Evolutionary conservation across 2,113 vertebrate genomes (phyloP), one percentile per base, ranked within the genome.

Genomic region (Xyrauchen texanus): DNA sequence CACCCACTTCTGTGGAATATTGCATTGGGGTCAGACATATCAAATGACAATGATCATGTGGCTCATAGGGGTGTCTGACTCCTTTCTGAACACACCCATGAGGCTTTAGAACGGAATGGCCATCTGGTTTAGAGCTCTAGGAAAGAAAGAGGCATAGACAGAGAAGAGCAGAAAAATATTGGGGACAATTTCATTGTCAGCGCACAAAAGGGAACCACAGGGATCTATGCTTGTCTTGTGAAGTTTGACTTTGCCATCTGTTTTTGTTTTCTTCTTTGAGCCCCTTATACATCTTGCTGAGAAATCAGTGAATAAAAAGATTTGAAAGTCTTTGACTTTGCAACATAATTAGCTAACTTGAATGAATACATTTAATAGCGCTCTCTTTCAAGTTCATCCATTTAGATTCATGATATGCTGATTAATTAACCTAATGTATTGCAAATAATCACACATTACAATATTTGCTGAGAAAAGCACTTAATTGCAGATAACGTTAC

Each of bases 41-140:
- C 82, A 71, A 66, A 79, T 83, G 57, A 72, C 72, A 80, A 60
- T 42, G 52, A 52, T 80, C 77, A 73, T 12, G 6, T 63, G 63
- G 61, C 77, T 76, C 34, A 65, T 47, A 7, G 9, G 42, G n/a
- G 66, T 68, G 13, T 15, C 81, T 13, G 55, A 34, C 52, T 79
- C 16, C 12, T 53, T 8, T 6, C 11, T 12, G 4, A 53, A 47
- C 44, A 65, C 44, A 51, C 64, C 71, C 52, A 15, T 51, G 49
- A 57, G 34, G 13, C 71, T 46, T 10, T 62, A 60, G 51, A n/a
- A 64, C 46, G 4, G 60, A 46, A 70, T 69, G 49, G 44, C 60
- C 51, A 76, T 79, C 81, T 76, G 66, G 72, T 64, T 45, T 55
- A 55, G 57, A 5, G 55, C 53, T 57, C 7, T 12, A 71, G 47